Evolutionary conservation across 1,140 invertebrate species (phyloP), one percentile per base, ranked within the genome.

Genomic region (Saccostrea cuccullata): DNA sequence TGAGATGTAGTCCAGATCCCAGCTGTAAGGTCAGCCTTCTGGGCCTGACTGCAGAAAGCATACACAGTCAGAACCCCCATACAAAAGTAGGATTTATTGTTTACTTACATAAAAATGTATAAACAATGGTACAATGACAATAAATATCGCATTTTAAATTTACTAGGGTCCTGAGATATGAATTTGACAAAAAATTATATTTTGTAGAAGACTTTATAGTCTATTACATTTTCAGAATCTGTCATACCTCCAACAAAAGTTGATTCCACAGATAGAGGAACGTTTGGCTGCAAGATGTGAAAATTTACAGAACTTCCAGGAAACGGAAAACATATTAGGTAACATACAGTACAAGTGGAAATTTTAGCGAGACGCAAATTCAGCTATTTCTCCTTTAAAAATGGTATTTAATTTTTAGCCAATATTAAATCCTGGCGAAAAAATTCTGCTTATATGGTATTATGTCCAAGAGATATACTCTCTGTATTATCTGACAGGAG

Each of bases 201-300:
- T 47, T 47, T 47, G 9, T 47, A 47, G 47, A 9, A 47, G 47
- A 47, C 47, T 47, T 8, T 47, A 47, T 5, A 6, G 9, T 47
- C 5, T 9, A 47, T 6, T 47, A 47, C 47, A 82, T 82, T 88
- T 88, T 15, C 86, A 94, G 93, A 89, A 93, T 87, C 77, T 93
- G 17, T 84, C 90, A 17, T 91, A 91, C 17, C 56, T 93, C 77
- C 92, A 93, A 84, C 92, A 93, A 85, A 93, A 91, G 30, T 87
- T 94, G 26, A 92, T 94, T 36, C 92, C 93, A 64, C 92, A 93
- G 82, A 89, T 94, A 67, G 93, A 93, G 36, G 90, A 92, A 30
- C 86, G 93, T 82, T 86, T 94, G 67, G 88, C 89, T 60, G 89
- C 90, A 55, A 92, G 91, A 87, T 94, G 93, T 92, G 93, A 94